A percentile compares a stretch with the other conserved stretches of the same genome.
phyloP scores from a whole-genome alignment of 2,113 vertebrate genomes.

The Acanthochromis polyacanthus region DNA sequence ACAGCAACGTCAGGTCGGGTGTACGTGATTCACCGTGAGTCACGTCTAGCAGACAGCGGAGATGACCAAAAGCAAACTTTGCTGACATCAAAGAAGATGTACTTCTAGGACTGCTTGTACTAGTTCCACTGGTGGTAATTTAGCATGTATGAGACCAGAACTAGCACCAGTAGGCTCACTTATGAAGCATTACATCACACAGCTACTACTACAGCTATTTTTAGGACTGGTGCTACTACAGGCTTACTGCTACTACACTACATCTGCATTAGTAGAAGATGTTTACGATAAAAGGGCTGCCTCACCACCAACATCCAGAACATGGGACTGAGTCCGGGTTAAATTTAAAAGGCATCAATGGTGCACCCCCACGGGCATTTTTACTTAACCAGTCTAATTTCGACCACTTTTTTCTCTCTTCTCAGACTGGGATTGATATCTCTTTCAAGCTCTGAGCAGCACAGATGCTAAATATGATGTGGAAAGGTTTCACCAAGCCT shows the following conservation, averaged over 20 bases:
- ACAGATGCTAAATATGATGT: not conserved
- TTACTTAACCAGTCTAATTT: too few species aligned
- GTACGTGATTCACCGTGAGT: conserved; percentile 44
- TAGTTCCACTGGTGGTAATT: not conserved
- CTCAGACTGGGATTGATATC: too few species aligned
- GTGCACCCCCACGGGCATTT: too few species aligned
- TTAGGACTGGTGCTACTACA: too few species aligned
- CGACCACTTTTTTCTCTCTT: too few species aligned
- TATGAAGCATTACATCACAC: not conserved
- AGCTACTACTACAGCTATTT: not conserved
- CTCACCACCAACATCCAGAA: too few species aligned
- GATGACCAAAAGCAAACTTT: conserved; percentile 32
- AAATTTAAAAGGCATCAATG: too few species aligned
- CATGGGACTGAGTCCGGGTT: too few species aligned
- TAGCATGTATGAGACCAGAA: not conserved
- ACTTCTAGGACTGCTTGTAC: not conserved
- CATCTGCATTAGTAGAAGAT: too few species aligned
- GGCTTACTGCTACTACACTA: too few species aligned
- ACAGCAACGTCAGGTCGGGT: conserved; percentile 15
- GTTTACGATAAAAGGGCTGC: too few species aligned
- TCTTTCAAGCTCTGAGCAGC: not conserved
- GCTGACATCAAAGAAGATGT: conserved; percentile 18
- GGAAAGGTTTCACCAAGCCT: too few species aligned
- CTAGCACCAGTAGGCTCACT: not conserved
- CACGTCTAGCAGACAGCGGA: conserved; percentile 18